phyloP scores from a whole-genome alignment of 2,797 vertebrate genomes.

The Sciaenops ocellatus region DNA sequence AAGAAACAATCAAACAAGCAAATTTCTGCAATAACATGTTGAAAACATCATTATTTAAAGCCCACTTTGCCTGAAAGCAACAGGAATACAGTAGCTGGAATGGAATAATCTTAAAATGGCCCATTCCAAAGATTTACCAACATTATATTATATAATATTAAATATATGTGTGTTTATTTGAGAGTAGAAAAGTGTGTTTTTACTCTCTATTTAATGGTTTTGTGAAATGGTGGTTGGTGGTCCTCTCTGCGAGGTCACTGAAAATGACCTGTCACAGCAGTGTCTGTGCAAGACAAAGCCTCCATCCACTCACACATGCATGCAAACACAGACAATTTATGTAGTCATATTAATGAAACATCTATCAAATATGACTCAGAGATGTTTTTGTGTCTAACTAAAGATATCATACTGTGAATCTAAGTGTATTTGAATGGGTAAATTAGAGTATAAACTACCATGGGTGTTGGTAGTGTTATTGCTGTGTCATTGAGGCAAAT shows the following conservation, averaged over 20 bases:
- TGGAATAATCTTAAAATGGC: neutral
- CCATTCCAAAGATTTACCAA: neutral
- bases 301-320: neutral
- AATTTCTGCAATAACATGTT: neutral
- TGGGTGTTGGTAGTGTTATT: constrained; percentile 29
- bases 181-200: neutral
- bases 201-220: constrained; percentile 18
- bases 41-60: neutral
- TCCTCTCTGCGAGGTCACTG: constrained; percentile 27
- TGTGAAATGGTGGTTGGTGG: constrained; percentile 24
- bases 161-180: neutral
- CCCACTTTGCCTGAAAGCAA: neutral
- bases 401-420: constrained; percentile 39
- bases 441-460: constrained; percentile 34
- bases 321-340: neutral
- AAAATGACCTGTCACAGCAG: constrained; percentile 51
- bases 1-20: neutral
- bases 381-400: constrained; percentile 41
- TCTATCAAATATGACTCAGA: constrained; percentile 17
- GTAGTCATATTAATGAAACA: constrained; percentile 12
- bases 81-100: too few species aligned
- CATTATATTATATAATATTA: neutral
- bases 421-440: constrained; percentile 51
- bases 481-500: constrained; percentile 49
- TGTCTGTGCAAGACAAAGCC: constrained; percentile 1